A percentile compares a stretch with the other conserved stretches of the same genome.
These are phyloP conservation scores for Panonychus citri DNA, from an alignment of 1,140 invertebrate genomes.

Conservation along the genomic window DNA sequence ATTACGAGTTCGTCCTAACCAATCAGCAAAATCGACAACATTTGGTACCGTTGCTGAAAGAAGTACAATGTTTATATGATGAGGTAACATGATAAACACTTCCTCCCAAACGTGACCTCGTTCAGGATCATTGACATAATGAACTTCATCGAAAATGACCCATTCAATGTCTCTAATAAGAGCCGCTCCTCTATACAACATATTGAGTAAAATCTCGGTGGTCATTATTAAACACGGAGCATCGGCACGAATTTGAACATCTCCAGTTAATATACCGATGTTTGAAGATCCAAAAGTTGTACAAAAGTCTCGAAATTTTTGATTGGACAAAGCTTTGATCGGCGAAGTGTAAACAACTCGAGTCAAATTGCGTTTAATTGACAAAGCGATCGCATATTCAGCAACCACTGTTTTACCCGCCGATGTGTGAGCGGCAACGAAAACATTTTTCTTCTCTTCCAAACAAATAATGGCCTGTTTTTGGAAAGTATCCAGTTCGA, in stretches of 20 bases:
- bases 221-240: conserved; percentile 96
- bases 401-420: conserved; percentile 98
- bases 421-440: conserved; percentile 95
- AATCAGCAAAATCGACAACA: conserved; percentile 82
- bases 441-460: conserved; percentile 81
- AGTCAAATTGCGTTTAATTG: conserved; percentile 23
- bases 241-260: conserved; percentile 32
- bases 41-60: conserved; percentile 95
- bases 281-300: conserved; percentile 23
- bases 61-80: conserved; percentile 85
- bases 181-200: conserved; percentile 88
- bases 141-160: conserved; percentile 98
- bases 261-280: conserved; percentile 27
- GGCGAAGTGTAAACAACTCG: conserved; percentile 93
- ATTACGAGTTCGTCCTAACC: conserved; percentile 82
- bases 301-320: conserved; percentile 95
- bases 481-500: conserved; percentile 91
- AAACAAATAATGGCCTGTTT: conserved; percentile 82
- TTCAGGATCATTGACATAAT: conserved; percentile 95
- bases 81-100: conserved; percentile 79
- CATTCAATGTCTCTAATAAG: conserved; percentile 86
- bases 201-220: conserved; percentile 80
- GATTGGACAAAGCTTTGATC: conserved; percentile 96
- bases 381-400: conserved; percentile 84
- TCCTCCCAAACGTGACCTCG: conserved; percentile 99